These are phyloP conservation scores for Montipora capitata DNA, from an alignment of 92 coral and sea anemone genomes.

Conservation along the genomic window DNA sequence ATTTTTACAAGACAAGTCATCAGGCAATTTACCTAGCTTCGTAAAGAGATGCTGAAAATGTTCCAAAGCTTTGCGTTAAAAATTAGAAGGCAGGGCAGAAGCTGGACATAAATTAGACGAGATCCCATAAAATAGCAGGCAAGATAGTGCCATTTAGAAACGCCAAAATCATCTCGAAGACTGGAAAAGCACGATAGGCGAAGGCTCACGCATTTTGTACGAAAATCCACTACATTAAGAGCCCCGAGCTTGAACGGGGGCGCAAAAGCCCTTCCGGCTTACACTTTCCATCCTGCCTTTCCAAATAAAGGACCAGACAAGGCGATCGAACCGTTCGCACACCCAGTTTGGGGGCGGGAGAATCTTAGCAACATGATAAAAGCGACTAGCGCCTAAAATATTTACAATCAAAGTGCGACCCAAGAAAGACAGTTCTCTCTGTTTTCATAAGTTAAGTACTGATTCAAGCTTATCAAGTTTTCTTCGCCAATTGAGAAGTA, in stretches of 20 bases:
- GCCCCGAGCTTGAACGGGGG: neutral
- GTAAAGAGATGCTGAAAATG: too few species aligned
- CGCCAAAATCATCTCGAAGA: neutral
- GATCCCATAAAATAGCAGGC: too few species aligned
- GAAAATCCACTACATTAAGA: too few species aligned
- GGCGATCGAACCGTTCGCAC: neutral
- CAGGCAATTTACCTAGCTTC: too few species aligned
- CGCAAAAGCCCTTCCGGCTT: neutral
- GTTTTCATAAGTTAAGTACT: too few species aligned
- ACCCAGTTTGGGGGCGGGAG: constrained; percentile 7
- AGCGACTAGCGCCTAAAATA: neutral
- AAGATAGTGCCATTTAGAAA: too few species aligned
- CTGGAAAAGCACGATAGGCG: too few species aligned
- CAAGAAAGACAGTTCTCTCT: neutral
- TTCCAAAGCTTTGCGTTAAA: too few species aligned
- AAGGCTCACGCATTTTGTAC: too few species aligned
- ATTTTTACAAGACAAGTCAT: constrained; percentile 5
- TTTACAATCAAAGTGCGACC: neutral
- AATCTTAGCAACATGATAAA: neutral
- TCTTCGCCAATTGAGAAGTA: constrained; percentile 1
- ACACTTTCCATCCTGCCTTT: constrained; percentile 19
- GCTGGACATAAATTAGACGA: too few species aligned
- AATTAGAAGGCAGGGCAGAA: too few species aligned
- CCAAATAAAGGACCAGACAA: constrained; percentile 23
- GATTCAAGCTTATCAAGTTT: neutral